Percentiles rank a stretch among this genome's conserved stretches.
phyloP scores from a whole-genome alignment of 2,888 invertebrate species.

The Griposia aprilina region DNA sequence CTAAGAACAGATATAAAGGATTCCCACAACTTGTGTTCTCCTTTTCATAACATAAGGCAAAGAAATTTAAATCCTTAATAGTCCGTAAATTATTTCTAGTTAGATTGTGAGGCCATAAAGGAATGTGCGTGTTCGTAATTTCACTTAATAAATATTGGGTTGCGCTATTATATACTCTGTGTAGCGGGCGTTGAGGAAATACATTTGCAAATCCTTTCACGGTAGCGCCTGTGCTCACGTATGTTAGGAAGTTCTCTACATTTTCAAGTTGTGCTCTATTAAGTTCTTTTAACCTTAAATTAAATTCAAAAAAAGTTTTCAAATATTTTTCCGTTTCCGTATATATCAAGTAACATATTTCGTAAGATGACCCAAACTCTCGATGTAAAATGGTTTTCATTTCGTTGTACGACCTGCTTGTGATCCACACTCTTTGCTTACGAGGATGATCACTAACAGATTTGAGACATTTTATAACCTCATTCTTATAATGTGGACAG shows the following conservation, averaged over 20 bases:
- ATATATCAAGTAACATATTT: slow-evolving; percentile 34
- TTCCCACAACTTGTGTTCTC: neutral
- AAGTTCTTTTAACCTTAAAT: slow-evolving; percentile 35
- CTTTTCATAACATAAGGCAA: neutral
- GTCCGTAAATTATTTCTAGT: neutral
- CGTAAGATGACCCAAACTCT: slow-evolving; percentile 42
- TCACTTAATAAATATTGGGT: neutral
- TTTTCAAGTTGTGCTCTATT: slow-evolving; percentile 40
- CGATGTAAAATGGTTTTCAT: slow-evolving; percentile 35
- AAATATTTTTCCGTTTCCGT: slow-evolving; percentile 45
- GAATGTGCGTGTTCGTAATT: slow-evolving; percentile 15
- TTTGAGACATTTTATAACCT: slow-evolving; percentile 34
- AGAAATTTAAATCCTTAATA: neutral
- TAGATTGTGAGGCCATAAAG: neutral
- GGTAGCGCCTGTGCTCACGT: slow-evolving; percentile 5
- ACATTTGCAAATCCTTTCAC: slow-evolving; percentile 6
- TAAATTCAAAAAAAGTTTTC: slow-evolving; percentile 34
- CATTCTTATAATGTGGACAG: slow-evolving; percentile 55
- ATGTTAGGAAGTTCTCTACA: slow-evolving; percentile 19
- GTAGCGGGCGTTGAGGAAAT: slow-evolving; percentile 1
- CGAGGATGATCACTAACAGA: slow-evolving; percentile 12
- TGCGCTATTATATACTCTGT: slow-evolving; percentile 7
- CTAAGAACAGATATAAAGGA: slow-evolving; percentile 54
- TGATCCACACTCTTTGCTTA: slow-evolving; percentile 51
- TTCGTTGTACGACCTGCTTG: slow-evolving; percentile 59